phyloP scores from a whole-genome alignment of 2,113 vertebrate genomes.

The Eublepharis macularius region DNA sequence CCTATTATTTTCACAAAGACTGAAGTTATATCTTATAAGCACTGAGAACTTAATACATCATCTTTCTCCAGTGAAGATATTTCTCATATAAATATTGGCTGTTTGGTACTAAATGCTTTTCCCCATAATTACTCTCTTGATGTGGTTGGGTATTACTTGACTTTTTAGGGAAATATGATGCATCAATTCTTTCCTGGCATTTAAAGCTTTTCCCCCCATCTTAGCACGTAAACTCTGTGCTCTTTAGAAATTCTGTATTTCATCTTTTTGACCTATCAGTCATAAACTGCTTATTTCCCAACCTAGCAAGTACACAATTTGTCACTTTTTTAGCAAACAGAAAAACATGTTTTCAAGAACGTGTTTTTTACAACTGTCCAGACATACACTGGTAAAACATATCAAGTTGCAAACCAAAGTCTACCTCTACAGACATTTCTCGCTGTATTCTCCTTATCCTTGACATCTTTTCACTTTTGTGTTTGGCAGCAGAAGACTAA shows the following conservation, averaged over 20 bases:
- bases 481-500: not conserved
- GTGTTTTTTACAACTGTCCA: not conserved
- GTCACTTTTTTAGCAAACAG: not conserved
- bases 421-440: not conserved
- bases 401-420: not conserved
- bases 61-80: not conserved
- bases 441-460: not conserved
- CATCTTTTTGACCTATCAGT: not conserved
- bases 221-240: not conserved
- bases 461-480: not conserved
- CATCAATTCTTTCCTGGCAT: not conserved
- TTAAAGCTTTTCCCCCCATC: not conserved
- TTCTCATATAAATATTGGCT: not conserved
- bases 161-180: not conserved
- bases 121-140: not conserved
- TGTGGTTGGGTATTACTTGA: not conserved
- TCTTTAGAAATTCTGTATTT: not conserved
- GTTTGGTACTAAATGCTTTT: not conserved
- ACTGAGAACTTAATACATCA: not conserved
- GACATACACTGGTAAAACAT: not conserved
- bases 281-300: not conserved
- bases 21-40: not conserved
- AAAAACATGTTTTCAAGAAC: not conserved
- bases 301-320: not conserved
- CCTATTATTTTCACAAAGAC: not conserved